Evolutionary conservation across 2,888 invertebrate genomes (phyloP), one percentile per base, ranked within the genome.

Genomic region (Dynastes grantii): DNA sequence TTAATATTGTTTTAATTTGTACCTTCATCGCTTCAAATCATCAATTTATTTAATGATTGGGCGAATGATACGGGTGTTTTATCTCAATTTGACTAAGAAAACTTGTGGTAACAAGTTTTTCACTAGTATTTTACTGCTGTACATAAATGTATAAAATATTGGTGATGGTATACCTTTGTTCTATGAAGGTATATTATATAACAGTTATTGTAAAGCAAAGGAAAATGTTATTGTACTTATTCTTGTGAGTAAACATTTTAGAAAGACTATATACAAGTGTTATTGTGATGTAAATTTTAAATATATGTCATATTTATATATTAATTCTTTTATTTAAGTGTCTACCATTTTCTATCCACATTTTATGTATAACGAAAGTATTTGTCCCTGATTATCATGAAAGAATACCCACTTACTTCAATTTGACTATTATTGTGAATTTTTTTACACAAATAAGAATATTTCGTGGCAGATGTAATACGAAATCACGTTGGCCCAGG

Each of bases 131-230:
- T 61, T 73, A 73, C 32, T 73, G 58, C 9, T 73, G 73, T 73
- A 73, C 58, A 73, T 73, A 73, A 37, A 27, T 63, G 63, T 63
- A 32, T 63, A 29, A 27, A 73, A 40, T 58, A 58, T 71, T 61
- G 73, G 73, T 73, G 73, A 58, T 58, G 73, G 73, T 73, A 73
- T 73, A 73, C 73, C 73, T 73, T 73, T 73, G 73, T 73, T 73
- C 37, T 58, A 58, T 73, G 73, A 73, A 73, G 73, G 73, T 73
- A 73, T 73, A 73, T 73, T 73, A n/a, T 40, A 58, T 73, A 71
- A 40, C 37, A n/a, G 37, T 40, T 71, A 13, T 55, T 37, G 29
- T 71, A 9, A 53, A 32, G 8, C 55, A 55, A 68, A 68, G 4
- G 9, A 68, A 58, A 45, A 40, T 73, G 32, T 73, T 58, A 73